Percentiles rank a stretch among this genome's conserved stretches.
These are phyloP conservation scores for Aptenodytes patagonicus DNA, from an alignment of 2,113 vertebrate genomes.

Conservation along the genomic window DNA sequence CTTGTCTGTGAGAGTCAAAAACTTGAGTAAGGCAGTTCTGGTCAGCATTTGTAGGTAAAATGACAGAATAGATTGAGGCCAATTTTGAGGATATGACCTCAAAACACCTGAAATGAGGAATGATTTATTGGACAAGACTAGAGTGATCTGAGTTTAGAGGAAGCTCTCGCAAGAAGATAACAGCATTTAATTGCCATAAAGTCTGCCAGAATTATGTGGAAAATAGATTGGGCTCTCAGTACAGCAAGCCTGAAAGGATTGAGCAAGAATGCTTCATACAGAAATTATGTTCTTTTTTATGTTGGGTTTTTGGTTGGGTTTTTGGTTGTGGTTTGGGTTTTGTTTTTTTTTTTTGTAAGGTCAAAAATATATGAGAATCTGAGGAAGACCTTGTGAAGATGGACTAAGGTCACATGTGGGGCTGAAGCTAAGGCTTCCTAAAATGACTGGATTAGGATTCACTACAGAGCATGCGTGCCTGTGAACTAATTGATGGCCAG, in stretches of 20 bases:
- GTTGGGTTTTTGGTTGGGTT: not conserved
- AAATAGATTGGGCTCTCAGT: not conserved
- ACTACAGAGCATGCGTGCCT: not conserved
- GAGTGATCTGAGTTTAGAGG: not conserved
- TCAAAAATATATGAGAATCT: not conserved
- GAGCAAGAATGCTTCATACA: not conserved
- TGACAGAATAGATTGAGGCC: slow-evolving; percentile 6
- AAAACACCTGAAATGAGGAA: slow-evolving; percentile 15
- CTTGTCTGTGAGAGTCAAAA: not conserved
- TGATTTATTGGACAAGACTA: slow-evolving; percentile 4
- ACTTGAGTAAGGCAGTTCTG: not conserved
- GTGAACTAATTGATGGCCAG: not conserved
- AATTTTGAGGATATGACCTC: slow-evolving; percentile 3
- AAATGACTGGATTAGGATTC: not conserved
- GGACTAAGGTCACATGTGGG: not conserved
- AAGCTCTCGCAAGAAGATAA: not conserved
- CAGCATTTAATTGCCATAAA: not conserved
- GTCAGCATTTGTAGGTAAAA: slow-evolving; percentile 8
- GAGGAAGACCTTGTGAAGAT: not conserved
- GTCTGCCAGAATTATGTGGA: not conserved
- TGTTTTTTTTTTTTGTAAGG: not conserved
- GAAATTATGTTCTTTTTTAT: not conserved
- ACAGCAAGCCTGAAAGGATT: not conserved
- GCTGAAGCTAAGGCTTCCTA: not conserved
- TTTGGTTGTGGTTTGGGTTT: not conserved